These are phyloP conservation scores for Mizuhopecten yessoensis DNA, from an alignment of 1,140 invertebrate genomes.

Conservation along the genomic window DNA sequence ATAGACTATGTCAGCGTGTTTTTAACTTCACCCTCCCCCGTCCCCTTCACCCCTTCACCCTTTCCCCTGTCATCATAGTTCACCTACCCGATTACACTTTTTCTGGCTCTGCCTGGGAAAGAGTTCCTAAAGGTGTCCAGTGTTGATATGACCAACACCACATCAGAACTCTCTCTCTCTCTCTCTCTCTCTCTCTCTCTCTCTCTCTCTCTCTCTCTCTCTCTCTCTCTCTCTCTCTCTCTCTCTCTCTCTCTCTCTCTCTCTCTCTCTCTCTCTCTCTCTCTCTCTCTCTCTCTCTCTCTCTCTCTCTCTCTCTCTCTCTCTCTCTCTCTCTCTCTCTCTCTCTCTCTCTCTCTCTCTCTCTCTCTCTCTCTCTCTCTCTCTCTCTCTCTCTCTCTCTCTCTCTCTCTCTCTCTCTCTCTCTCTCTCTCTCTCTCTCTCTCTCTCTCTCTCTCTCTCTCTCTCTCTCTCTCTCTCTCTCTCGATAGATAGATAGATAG, in stretches of 20 bases:
- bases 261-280: conserved; percentile 50
- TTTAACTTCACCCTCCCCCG: too few relatives aligned
- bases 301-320: conserved; percentile 61
- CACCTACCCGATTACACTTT: too few relatives aligned
- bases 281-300: conserved; percentile 50
- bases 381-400: not conserved
- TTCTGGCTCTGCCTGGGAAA: too few relatives aligned
- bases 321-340: conserved; percentile 63
- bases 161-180: conserved; percentile 47
- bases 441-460: too few relatives aligned
- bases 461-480: too few relatives aligned
- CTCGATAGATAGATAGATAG: too few relatives aligned
- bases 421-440: too few relatives aligned
- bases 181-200: conserved; percentile 50
- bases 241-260: conserved; percentile 50
- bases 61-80: too few relatives aligned
- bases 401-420: not conserved
- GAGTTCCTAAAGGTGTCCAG: too few relatives aligned
- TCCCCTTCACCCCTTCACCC: too few relatives aligned
- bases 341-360: conserved; percentile 59
- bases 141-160: too few relatives aligned
- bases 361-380: conserved; percentile 52
- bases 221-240: conserved; percentile 50
- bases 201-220: conserved; percentile 50
- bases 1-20: too few relatives aligned